These are phyloP conservation scores for Poecile atricapillus DNA, from an alignment of 2,113 vertebrate species.

Conservation along the genomic window DNA sequence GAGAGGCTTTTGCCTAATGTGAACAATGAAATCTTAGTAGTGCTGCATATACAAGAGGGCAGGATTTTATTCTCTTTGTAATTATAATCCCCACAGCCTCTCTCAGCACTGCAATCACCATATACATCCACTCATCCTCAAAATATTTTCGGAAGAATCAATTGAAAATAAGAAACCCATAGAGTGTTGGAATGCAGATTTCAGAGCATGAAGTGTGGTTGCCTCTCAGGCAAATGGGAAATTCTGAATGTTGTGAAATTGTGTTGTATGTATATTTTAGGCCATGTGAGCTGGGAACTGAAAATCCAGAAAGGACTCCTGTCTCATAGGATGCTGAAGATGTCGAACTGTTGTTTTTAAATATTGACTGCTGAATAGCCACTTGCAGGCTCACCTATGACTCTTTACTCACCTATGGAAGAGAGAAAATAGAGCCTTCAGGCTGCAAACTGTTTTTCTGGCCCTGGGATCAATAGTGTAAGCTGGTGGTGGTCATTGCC, in stretches of 20 bases:
- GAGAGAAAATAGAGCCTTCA: not conserved
- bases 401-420: not conserved
- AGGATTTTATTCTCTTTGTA: not conserved
- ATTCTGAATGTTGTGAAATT: not conserved
- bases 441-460: not conserved
- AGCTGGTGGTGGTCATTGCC: not conserved
- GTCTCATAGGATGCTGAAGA: not conserved
- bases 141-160: conserved; percentile 18
- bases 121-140: not conserved
- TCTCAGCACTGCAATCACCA: not conserved
- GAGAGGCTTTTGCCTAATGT: not conserved
- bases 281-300: not conserved
- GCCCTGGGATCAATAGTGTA: not conserved
- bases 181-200: conserved; percentile 4
- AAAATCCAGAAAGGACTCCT: not conserved
- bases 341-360: not conserved
- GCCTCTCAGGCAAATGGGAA: not conserved
- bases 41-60: not conserved
- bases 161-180: not conserved
- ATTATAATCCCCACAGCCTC: not conserved
- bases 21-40: not conserved
- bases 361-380: not conserved
- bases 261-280: not conserved
- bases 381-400: not conserved
- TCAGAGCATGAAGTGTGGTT: not conserved